Evolutionary conservation across 2,888 invertebrate species (phyloP).

Genomic region (Apomyelois bistriatella): DNA sequence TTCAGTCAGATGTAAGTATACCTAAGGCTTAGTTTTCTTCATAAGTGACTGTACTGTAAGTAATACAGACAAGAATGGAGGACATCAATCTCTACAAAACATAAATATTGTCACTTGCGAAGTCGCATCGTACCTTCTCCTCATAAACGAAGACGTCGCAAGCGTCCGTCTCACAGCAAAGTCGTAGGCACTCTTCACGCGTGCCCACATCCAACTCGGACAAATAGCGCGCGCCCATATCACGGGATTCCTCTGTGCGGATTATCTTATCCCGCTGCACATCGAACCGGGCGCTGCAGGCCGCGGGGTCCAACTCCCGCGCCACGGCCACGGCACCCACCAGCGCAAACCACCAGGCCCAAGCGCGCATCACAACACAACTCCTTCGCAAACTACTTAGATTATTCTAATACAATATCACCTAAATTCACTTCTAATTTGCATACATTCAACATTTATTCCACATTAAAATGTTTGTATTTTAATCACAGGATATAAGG

Average conservation of each 20-base stretch:
- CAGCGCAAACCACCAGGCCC: slow-evolving; percentile 41
- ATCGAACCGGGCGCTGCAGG: slow-evolving; percentile 88
- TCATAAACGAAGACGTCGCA: slow-evolving; percentile 97
- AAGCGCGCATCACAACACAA: slow-evolving; percentile 27
- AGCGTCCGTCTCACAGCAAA: slow-evolving; percentile 91
- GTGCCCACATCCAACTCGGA: slow-evolving; percentile 91
- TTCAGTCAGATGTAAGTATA: too few relatives aligned
- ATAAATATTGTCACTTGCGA: not conserved
- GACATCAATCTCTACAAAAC: too few relatives aligned
- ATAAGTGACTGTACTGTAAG: too few relatives aligned
- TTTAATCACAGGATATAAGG: not conserved
- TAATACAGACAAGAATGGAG: too few relatives aligned
- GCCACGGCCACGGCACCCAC: slow-evolving; percentile 44
- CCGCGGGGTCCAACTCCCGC: slow-evolving; percentile 81
- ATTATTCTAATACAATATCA: too few relatives aligned
- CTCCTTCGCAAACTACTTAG: not conserved
- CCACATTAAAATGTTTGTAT: not conserved
- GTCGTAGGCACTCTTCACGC: slow-evolving; percentile 88
- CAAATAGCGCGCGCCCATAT: slow-evolving; percentile 93
- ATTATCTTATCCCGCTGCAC: slow-evolving; percentile 94
- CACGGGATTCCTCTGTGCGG: slow-evolving; percentile 92
- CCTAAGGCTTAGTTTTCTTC: too few relatives aligned
- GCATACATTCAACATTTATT: not conserved
- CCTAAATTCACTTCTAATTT: not conserved
- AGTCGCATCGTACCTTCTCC: slow-evolving; percentile 84